Evolutionary conservation across 2,888 invertebrate genomes (phyloP), one percentile per base, ranked within the genome.

Genomic region (Ferdinandea cuprea): DNA sequence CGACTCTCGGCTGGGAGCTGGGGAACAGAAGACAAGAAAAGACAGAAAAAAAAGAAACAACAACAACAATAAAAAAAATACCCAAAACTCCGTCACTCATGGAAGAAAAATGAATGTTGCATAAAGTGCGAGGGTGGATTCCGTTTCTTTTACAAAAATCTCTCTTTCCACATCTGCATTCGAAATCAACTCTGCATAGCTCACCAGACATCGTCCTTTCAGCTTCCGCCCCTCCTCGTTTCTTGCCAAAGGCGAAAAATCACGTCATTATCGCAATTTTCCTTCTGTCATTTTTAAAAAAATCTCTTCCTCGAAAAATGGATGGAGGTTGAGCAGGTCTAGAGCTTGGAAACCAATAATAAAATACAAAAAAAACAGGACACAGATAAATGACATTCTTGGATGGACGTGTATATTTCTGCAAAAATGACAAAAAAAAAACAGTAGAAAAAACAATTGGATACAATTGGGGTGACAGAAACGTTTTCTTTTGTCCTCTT

Each of bases 211-310:
- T 46, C 19, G 3, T n/a, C n/a, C n/a, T n/a, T n/a, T n/a, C n/a
- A n/a, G n/a, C n/a, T n/a, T n/a, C n/a, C 11, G 25, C 13, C 56
- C 6, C 25, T 15, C 25, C 17, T 17, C 44, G 11, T 9, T 9
- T 40, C 37, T 58, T 72, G 68, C 68, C 58, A 42, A 19, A 42
- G 83, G 83, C 83, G 72, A 73, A 73, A 83, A 83, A 83, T 83
- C 83, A 83, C 83, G 73, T 83, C 83, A 83, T 83, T 83, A 83
- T 83, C 83, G 72, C 83, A 83, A 83, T 83, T 83, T 81, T 83
- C 72, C 63, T 78, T 78, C 72, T 83, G 83, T 83, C 83, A 83
- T 68, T 83, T 83, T 72, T 48, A 35, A 56, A 68, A 71, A 63
- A 71, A 46, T 58, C 54, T 46, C 11, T 48, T 32, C 42, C 50